A percentile compares a stretch with the other conserved stretches of the same genome.
Evolutionary conservation across 2,113 vertebrate genomes (phyloP).

Genomic region (Poeciliopsis occidentalis): DNA sequence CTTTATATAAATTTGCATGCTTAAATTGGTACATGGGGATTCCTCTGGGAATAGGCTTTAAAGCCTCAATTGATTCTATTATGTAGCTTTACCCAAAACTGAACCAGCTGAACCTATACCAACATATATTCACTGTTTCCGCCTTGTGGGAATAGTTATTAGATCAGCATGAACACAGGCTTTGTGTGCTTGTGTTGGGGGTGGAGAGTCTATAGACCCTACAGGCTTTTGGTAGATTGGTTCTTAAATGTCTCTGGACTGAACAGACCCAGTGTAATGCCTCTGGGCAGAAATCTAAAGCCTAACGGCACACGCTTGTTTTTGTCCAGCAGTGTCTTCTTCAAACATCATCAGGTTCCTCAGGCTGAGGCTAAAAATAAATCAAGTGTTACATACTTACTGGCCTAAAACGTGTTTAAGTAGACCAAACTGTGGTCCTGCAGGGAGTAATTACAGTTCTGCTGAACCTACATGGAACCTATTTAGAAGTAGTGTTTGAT

Average conservation of each 20-base stretch:
- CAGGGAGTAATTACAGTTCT: conserved; percentile 43
- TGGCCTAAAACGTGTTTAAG: conserved; percentile 23
- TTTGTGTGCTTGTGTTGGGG: neutral
- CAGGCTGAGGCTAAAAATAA: conserved; percentile 30
- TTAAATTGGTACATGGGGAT: neutral
- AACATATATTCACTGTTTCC: neutral
- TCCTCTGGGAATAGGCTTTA: neutral
- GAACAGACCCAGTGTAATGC: conserved; percentile 31
- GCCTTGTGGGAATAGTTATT: neutral
- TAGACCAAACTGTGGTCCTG: conserved; percentile 52
- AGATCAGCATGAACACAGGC: conserved; percentile 28
- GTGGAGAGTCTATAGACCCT: no score
- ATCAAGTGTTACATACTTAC: conserved; percentile 8
- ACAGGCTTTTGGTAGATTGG: no score
- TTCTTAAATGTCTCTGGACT: no score
- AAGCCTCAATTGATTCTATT: neutral
- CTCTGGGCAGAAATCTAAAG: neutral
- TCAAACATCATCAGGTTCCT: conserved; percentile 10
- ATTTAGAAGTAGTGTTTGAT: conserved; percentile 11
- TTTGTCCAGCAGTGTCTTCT: conserved; percentile 49
- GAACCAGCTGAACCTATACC: neutral
- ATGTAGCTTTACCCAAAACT: neutral
- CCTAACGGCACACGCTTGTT: neutral
- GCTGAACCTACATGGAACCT: conserved; percentile 16
- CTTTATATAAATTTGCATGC: neutral